phyloP scores from a whole-genome alignment of 2,888 invertebrate species.

The Drosophila incognita region DNA sequence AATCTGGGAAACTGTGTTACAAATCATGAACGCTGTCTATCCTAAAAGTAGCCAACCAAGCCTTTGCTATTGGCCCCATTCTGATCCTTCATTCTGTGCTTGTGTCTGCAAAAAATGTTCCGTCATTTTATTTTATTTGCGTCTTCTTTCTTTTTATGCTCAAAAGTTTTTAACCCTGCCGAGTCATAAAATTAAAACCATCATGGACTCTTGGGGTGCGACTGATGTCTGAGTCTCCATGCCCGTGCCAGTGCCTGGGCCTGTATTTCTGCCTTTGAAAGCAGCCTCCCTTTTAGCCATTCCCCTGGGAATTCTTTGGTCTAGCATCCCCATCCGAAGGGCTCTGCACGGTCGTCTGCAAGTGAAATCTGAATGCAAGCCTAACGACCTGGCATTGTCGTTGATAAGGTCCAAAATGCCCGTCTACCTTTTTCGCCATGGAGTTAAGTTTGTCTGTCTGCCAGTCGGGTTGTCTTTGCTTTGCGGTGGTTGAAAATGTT shows the following conservation, averaged over 20 bases:
- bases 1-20: conserved; percentile 63
- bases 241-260: conserved; percentile 3
- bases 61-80: conserved; percentile 12
- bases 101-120: conserved; percentile 42
- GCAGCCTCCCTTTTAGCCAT: conserved; percentile 23
- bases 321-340: conserved; percentile 23
- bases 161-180: conserved; percentile 69
- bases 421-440: conserved; percentile 45
- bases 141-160: conserved; percentile 50
- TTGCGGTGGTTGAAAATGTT: conserved; percentile 50
- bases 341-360: conserved; percentile 38
- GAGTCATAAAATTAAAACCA: conserved; percentile 77
- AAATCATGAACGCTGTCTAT: conserved; percentile 66
- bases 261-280: conserved; percentile 36
- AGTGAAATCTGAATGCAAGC: conserved; percentile 74
- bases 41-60: conserved; percentile 41
- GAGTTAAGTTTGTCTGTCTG: conserved; percentile 20
- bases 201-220: conserved; percentile 61
- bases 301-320: conserved; percentile 28
- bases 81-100: neutral
- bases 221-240: conserved; percentile 39
- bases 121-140: conserved; percentile 64
- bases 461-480: conserved; percentile 32
- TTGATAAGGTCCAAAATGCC: conserved; percentile 71
- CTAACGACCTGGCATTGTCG: conserved; percentile 78